Conservation (phyloP, 2,797 vertebrate species). For the Xiphophorus birchmanni region DNA sequence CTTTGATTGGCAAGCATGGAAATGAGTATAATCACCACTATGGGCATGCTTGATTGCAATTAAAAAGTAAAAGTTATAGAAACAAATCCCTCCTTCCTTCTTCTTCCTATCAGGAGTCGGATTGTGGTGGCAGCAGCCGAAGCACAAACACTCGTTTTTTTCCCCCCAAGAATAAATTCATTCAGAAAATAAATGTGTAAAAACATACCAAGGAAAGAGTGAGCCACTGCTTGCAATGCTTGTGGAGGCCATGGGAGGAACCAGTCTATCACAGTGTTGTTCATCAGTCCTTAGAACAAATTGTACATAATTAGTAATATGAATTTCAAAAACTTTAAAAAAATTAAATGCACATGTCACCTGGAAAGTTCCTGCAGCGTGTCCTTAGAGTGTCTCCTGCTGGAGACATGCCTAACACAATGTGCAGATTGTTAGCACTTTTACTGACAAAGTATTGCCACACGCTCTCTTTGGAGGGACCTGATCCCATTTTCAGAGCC, state of each 20-base stretch:
- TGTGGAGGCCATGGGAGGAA: constrained; percentile 95
- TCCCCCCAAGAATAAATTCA: not conserved
- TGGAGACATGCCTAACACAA: constrained; percentile 95
- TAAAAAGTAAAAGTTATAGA: not conserved
- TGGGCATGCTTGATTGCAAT: not conserved
- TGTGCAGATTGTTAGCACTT: constrained; percentile 92
- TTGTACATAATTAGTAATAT: constrained; percentile 6
- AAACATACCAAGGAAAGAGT: constrained; percentile 89
- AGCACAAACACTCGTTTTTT: not conserved
- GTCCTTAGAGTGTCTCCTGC: constrained; percentile 90
- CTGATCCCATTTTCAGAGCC: constrained; percentile 83
- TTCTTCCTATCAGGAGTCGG: no score
- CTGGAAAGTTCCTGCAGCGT: constrained; percentile 97
- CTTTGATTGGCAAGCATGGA: not conserved
- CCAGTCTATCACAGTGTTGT: constrained; percentile 98
- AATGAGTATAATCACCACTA: not conserved
- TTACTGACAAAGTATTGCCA: constrained; percentile 97
- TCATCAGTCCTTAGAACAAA: constrained; percentile 88
- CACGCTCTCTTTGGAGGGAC: constrained; percentile 89
- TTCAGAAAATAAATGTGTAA: not conserved
- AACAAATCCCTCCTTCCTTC: not conserved
- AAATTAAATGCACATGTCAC: constrained; percentile 66
- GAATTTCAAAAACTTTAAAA: not conserved
- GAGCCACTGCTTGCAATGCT: constrained; percentile 90
- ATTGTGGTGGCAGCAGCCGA: no score